Conservation (phyloP, 2,888 invertebrate species). For the Elegia similella region DNA sequence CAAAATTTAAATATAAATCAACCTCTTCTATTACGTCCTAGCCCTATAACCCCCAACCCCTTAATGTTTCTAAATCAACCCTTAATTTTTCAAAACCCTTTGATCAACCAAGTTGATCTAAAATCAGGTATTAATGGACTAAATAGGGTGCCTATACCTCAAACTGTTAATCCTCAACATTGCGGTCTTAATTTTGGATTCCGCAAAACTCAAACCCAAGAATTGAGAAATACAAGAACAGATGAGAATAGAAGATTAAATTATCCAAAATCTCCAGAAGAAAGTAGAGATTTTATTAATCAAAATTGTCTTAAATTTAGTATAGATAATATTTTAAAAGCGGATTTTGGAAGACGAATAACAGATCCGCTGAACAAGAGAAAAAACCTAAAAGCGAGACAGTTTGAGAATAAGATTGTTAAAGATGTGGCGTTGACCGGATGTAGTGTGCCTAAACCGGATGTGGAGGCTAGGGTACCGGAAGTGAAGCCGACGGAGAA, state of each 20-base stretch:
- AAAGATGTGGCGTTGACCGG: conserved; percentile 45
- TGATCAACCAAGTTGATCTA: conserved; percentile 63
- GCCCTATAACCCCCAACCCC: conserved; percentile 75
- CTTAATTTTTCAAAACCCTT: conserved; percentile 64
- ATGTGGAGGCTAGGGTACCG: conserved; percentile 62
- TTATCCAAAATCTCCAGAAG: conserved; percentile 62
- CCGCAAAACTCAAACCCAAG: conserved; percentile 45
- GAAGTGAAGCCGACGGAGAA: conserved; percentile 66
- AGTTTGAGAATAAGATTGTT: conserved; percentile 56
- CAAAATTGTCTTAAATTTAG: conserved; percentile 88
- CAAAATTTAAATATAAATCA: conserved; percentile 71
- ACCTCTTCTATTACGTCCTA: conserved; percentile 67
- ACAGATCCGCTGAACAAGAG: conserved; percentile 85
- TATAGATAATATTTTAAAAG: conserved; percentile 92
- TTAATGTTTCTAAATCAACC: conserved; percentile 76
- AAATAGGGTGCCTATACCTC: conserved; percentile 54
- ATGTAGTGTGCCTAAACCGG: conserved; percentile 41
- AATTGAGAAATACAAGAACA: conserved; percentile 45
- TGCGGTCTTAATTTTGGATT: conserved; percentile 62
- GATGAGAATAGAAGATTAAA: conserved; percentile 62
- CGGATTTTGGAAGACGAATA: conserved; percentile 89
- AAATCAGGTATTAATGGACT: conserved; percentile 52
- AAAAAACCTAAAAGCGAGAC: conserved; percentile 63
- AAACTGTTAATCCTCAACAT: conserved; percentile 50
- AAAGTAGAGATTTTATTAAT: conserved; percentile 70